phyloP scores from a whole-genome alignment of 2,888 invertebrate genomes.

The Apodemia hepburni region DNA sequence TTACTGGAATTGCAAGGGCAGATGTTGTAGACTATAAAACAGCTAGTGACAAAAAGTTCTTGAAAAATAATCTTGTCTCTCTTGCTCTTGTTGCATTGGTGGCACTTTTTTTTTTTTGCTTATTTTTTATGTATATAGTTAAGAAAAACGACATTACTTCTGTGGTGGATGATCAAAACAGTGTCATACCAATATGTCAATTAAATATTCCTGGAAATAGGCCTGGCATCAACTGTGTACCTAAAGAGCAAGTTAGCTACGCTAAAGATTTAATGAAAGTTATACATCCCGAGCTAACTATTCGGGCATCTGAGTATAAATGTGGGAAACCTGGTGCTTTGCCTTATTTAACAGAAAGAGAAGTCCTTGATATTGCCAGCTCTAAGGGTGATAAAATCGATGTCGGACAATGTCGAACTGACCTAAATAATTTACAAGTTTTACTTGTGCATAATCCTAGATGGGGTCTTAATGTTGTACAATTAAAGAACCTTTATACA shows the following conservation, averaged over 20 bases:
- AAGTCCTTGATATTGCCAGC: slow-evolving; percentile 80
- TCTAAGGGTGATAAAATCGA: slow-evolving; percentile 48
- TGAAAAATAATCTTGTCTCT: slow-evolving; percentile 82
- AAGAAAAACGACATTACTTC: slow-evolving; percentile 81
- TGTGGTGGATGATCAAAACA: slow-evolving; percentile 75
- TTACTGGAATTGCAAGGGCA: slow-evolving; percentile 56
- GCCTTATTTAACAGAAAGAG: slow-evolving; percentile 82
- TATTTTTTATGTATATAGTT: slow-evolving; percentile 84
- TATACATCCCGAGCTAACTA: slow-evolving; percentile 82
- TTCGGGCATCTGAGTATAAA: slow-evolving; percentile 76
- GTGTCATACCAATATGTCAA: slow-evolving; percentile 80
- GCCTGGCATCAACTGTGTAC: slow-evolving; percentile 83
- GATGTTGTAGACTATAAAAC: slow-evolving; percentile 63
- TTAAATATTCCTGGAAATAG: slow-evolving; percentile 70
- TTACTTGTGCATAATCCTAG: slow-evolving; percentile 85
- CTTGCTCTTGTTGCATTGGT: slow-evolving; percentile 81
- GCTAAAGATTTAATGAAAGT: slow-evolving; percentile 83
- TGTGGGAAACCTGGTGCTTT: slow-evolving; percentile 75
- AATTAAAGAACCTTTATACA: slow-evolving; percentile 56
- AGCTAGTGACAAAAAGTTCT: slow-evolving; percentile 67
- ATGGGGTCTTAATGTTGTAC: slow-evolving; percentile 85
- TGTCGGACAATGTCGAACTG: slow-evolving; percentile 71
- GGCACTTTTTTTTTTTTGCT: slow-evolving; percentile 82
- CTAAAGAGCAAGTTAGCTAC: slow-evolving; percentile 79
- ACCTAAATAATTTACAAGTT: slow-evolving; percentile 84